phyloP scores from a whole-genome alignment of 2,113 vertebrate genomes.

The Rhinopithecus roxellana region DNA sequence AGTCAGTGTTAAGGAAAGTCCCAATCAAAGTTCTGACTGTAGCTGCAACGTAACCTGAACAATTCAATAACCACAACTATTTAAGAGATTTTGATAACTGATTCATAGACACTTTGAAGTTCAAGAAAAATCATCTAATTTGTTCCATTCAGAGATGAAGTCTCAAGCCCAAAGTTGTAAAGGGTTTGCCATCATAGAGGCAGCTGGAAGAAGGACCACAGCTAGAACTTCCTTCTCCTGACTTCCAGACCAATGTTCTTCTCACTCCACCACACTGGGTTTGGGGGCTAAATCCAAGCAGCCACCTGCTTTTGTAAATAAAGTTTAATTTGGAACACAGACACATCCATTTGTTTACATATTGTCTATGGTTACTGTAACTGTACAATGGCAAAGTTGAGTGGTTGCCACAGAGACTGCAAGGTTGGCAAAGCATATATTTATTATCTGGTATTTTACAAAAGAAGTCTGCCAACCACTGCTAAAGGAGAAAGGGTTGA shows the following conservation, averaged over 20 bases:
- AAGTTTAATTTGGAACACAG: not conserved
- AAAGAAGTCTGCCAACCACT: not conserved
- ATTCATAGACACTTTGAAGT: not conserved
- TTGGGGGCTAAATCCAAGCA: not conserved
- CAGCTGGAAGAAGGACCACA: not conserved
- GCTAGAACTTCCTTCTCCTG: not conserved
- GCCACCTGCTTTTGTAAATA: not conserved
- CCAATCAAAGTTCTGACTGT: not conserved
- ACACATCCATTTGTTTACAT: not conserved
- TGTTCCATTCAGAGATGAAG: not conserved
- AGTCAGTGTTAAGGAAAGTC: not conserved
- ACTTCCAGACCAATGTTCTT: not conserved
- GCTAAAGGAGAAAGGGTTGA: not conserved
- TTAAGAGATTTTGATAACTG: not conserved
- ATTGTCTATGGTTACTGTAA: not conserved
- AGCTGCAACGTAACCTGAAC: not conserved
- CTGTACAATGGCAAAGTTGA: not conserved
- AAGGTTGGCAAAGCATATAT: not conserved
- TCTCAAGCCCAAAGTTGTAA: not conserved
- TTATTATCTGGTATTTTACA: not conserved
- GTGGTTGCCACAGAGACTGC: not conserved
- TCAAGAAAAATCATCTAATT: not conserved
- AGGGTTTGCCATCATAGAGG: not conserved
- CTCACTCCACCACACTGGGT: accelerated
- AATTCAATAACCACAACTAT: not conserved